Evolutionary conservation across 1,140 invertebrate genomes (phyloP), one percentile per base, ranked within the genome.

Genomic region (Drosophila sechellia): DNA sequence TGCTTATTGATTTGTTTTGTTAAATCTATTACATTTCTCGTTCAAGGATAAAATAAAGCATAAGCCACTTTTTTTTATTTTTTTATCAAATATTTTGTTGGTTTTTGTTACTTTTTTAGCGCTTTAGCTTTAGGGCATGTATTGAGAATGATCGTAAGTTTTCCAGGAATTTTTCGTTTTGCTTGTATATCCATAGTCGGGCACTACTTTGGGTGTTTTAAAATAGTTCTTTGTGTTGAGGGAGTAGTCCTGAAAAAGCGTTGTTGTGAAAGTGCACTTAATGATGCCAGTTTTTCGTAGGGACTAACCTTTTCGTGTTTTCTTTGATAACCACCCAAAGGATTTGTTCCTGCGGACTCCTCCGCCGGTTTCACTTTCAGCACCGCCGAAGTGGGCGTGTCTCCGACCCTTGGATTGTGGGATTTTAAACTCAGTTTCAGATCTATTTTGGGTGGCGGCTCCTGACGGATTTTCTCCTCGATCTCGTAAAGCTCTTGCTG

Each of bases 401-500:
- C 17, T 1, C 58, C 45, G 0, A 45, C 49, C 12, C 55, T 34
- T 5, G 50, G 22, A 13, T 42, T 73, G 35, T 91, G 80, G 0
- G 75, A 76, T 25, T 66, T 81, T 0, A 90, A 50, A 11, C 69
- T 73, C 1, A 92, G 35, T 13, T 80, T 72, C 5, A 92, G 63
- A 63, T 92, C 76, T 35, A 92, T 92, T 1, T 64, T 61, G 0
- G 91, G 89, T 12, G 86, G 89, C 6, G 90, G 91, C 20, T 90
- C 77, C 11, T 59, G 63, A 4, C 79, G 77, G 8, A 92, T 92
- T 4, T 77, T 63, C 27, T 92, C 72, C 49, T 92, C 91, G 34
- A 92, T 92, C 42, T 90, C 91, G 5, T 91, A 79, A 0, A 92
- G 60, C 56, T 92, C 85, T 90, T 92, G 76, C 91, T 92, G 42